These are phyloP conservation scores for Rhodeus uyekii DNA, from an alignment of 2,797 vertebrate species.

Conservation along the genomic window DNA sequence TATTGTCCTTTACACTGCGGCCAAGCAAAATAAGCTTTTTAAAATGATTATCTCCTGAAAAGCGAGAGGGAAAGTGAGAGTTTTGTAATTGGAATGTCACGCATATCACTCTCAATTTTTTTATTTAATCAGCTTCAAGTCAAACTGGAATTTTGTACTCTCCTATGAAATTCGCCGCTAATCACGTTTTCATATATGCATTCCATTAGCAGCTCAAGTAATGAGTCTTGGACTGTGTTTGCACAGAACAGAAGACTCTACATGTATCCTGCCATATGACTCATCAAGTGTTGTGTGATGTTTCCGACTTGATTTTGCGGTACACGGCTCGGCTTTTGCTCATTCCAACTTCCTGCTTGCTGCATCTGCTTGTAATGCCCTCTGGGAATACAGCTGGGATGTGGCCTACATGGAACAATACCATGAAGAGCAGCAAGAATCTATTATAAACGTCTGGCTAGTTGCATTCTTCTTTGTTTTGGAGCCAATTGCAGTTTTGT, in stretches of 20 bases:
- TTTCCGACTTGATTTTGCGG: slow-evolving; percentile 62
- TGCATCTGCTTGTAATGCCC: slow-evolving; percentile 73
- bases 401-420: slow-evolving; percentile 68
- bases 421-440: slow-evolving; percentile 41
- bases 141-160: not conserved
- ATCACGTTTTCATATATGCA: slow-evolving; percentile 28
- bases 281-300: slow-evolving; percentile 60
- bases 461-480: not conserved
- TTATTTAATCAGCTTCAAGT: not conserved
- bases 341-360: slow-evolving; percentile 58
- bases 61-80: not conserved
- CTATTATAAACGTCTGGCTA: slow-evolving; percentile 1
- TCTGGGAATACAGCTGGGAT: slow-evolving; percentile 75
- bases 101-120: not conserved
- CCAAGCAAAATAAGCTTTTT: slow-evolving; percentile 7
- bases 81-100: not conserved
- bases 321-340: slow-evolving; percentile 58
- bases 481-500: not conserved
- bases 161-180: not conserved
- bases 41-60: slow-evolving; percentile 5
- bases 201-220: slow-evolving; percentile 13
- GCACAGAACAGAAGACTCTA: slow-evolving; percentile 33
- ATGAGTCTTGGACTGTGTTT: slow-evolving; percentile 31
- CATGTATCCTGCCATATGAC: slow-evolving; percentile 55
- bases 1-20: slow-evolving; percentile 12